These are phyloP conservation scores for Hyppa rectilinea DNA, from an alignment of 2,888 invertebrate genomes.

Conservation along the genomic window DNA sequence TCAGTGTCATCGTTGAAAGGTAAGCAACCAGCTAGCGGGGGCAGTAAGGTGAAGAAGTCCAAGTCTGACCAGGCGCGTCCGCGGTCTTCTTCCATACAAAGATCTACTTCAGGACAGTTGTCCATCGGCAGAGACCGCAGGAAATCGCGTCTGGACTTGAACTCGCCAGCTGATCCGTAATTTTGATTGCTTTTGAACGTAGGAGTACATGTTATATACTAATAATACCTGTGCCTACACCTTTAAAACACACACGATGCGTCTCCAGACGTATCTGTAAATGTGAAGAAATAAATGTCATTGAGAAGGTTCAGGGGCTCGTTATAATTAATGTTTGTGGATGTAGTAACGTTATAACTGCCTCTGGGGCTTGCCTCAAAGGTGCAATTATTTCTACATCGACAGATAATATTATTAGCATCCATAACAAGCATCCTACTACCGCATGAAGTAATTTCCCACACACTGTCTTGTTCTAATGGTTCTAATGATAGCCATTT, in stretches of 20 bases:
- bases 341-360: constrained; percentile 2
- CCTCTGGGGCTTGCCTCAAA: neutral
- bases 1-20: constrained; percentile 87
- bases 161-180: constrained; percentile 85
- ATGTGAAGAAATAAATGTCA: constrained; percentile 31
- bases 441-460: constrained; percentile 31
- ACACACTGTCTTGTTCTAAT: constrained; percentile 18
- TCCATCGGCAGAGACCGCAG: constrained; percentile 83
- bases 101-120: constrained; percentile 86
- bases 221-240: constrained; percentile 22
- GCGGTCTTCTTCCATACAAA: constrained; percentile 85
- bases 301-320: constrained; percentile 23
- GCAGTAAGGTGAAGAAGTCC: constrained; percentile 87
- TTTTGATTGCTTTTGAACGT: constrained; percentile 53
- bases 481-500: constrained; percentile 33
- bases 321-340: constrained; percentile 20
- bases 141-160: constrained; percentile 84
- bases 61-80: constrained; percentile 85
- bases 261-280: constrained; percentile 8
- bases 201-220: constrained; percentile 35
- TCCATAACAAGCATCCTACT: constrained; percentile 19
- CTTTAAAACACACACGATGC: constrained; percentile 13
- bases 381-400: constrained; percentile 38
- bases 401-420: constrained; percentile 1
- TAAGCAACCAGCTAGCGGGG: constrained; percentile 88